A percentile compares a stretch with the other conserved stretches of the same genome.
Conservation (phyloP, 2,113 vertebrate genomes). For the Oriolus oriolus region DNA sequence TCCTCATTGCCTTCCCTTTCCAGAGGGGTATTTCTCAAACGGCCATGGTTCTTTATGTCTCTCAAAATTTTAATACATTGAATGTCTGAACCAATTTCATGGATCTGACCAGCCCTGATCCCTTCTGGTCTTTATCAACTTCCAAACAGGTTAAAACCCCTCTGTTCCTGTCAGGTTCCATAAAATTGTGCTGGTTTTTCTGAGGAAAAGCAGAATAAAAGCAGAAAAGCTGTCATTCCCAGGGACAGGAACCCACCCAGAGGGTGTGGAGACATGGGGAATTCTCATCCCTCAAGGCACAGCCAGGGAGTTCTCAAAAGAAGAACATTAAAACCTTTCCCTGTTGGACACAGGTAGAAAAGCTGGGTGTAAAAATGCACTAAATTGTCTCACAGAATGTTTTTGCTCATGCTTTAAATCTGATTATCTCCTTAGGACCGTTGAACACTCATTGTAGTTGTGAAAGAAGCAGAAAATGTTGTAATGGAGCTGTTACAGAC, state of each 20-base stretch:
- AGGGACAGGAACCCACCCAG: background rate
- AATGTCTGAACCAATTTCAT: background rate
- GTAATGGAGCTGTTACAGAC: background rate
- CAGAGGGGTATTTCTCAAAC: background rate
- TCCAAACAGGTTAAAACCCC: background rate
- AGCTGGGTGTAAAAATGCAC: background rate
- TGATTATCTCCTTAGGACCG: background rate
- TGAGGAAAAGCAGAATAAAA: background rate
- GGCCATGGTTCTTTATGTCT: background rate
- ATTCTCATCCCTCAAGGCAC: rapidly evolving
- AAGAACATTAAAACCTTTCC: background rate
- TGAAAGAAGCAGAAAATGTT: background rate
- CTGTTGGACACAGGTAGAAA: background rate
- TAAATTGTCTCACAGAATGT: rapidly evolving
- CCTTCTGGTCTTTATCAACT: background rate
- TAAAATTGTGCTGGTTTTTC: background rate
- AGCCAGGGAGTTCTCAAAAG: background rate
- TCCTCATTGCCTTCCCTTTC: background rate
- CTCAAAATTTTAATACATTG: background rate
- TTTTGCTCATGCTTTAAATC: background rate
- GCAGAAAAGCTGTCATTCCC: constrained; percentile 62
- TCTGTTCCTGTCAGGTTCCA: background rate
- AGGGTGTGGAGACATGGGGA: rapidly evolving
- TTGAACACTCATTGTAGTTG: background rate
- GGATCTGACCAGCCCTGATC: background rate